A percentile compares a stretch with the other conserved stretches of the same genome.
Conservation (phyloP, 2,888 invertebrate genomes). For the Galerucella pusilla region DNA sequence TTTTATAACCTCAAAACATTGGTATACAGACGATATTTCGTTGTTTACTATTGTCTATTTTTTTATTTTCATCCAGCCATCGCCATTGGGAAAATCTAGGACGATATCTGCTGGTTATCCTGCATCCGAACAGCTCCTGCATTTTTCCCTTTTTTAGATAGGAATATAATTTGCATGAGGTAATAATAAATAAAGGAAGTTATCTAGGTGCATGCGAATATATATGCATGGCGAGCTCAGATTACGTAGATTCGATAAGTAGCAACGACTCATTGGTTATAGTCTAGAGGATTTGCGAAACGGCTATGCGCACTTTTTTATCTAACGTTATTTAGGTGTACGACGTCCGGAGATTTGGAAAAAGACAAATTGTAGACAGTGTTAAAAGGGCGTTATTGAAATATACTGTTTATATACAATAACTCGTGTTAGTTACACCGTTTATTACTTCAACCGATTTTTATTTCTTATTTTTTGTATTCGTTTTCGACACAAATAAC, state of each 20-base stretch:
- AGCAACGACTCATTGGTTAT: conserved; percentile 37
- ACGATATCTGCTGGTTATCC: conserved; percentile 57
- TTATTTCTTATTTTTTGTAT: too few relatives aligned
- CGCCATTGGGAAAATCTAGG: conserved; percentile 57
- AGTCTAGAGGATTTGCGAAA: conserved; percentile 36
- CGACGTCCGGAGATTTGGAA: not conserved
- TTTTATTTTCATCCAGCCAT: conserved; percentile 51
- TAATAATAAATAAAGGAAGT: conserved; percentile 64
- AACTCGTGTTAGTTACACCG: too few relatives aligned
- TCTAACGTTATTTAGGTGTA: conserved; percentile 15
- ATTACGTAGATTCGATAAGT: conserved; percentile 62
- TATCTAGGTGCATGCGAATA: conserved; percentile 60
- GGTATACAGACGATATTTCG: conserved; percentile 11
- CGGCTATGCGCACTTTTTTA: conserved; percentile 19
- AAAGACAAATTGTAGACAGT: not conserved
- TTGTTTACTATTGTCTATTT: conserved; percentile 18
- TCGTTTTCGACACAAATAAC: too few relatives aligned
- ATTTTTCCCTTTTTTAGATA: conserved; percentile 61
- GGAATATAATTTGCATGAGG: conserved; percentile 63
- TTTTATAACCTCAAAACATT: too few relatives aligned
- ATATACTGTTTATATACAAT: not conserved
- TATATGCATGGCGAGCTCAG: conserved; percentile 58
- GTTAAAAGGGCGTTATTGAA: not conserved
- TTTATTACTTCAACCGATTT: too few relatives aligned
- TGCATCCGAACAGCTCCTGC: conserved; percentile 57